Percentiles rank a stretch among this genome's conserved stretches.
Evolutionary conservation across 2,888 invertebrate genomes (phyloP).

Genomic region (Orchesella flavescens): DNA sequence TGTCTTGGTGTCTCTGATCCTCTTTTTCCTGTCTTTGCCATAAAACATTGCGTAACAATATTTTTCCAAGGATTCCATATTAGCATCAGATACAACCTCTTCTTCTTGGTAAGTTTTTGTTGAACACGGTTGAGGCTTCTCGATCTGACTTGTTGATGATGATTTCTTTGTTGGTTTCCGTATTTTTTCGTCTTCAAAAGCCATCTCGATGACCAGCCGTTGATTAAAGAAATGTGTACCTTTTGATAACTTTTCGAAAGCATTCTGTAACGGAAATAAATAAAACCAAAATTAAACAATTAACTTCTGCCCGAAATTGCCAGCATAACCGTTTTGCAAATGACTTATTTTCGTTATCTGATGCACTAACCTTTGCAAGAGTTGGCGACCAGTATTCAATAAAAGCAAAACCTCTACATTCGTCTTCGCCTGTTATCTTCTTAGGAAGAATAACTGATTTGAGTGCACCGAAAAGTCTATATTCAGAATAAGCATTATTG

Average conservation of each 20-base stretch:
- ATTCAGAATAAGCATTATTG: constrained; percentile 73
- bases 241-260: constrained; percentile 92
- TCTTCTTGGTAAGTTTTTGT: no score
- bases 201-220: constrained; percentile 96
- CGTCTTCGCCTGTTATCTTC: constrained; percentile 86
- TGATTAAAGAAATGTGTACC: constrained; percentile 99
- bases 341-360: no score
- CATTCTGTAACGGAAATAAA: constrained; percentile 80
- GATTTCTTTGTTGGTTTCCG: no score
- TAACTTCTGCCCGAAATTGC: no score
- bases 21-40: no score
- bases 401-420: constrained; percentile 97
- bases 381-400: constrained; percentile 93
- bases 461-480: constrained; percentile 92
- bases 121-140: no score
- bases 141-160: no score
- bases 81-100: no score
- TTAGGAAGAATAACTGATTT: constrained; percentile 92
- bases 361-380: constrained; percentile 85
- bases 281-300: constrained; percentile 51
- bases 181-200: constrained; percentile 84
- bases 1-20: no score
- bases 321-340: no score
- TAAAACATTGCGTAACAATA: no score
- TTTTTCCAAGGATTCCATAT: no score